phyloP scores from a whole-genome alignment of 1,140 invertebrate genomes.

The Magallana angulata region DNA sequence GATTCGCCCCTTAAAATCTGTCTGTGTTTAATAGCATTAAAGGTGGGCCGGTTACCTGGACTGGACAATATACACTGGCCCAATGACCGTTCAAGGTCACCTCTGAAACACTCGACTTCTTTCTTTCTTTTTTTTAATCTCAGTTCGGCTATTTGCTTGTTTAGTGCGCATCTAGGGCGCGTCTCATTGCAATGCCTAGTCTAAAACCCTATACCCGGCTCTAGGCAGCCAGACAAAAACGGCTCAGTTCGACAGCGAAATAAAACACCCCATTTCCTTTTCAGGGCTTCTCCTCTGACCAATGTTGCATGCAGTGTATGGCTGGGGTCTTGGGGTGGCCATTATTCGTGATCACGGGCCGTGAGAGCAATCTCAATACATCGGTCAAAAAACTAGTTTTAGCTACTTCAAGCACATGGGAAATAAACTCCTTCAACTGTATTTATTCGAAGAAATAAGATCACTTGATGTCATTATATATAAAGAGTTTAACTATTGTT shows the following conservation, averaged over 20 bases:
- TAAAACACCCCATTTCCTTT: slow-evolving; percentile 1
- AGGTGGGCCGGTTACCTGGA: not conserved
- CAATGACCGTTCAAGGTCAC: slow-evolving; percentile 26
- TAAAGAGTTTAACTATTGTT: too few species aligned
- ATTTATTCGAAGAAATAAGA: too few species aligned
- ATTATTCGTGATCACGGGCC: not conserved
- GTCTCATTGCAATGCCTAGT: not conserved
- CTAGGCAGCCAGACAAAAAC: not conserved
- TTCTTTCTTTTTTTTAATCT: not conserved
- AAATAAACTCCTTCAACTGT: too few species aligned
- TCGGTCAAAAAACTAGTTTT: not conserved
- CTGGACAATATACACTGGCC: slow-evolving; percentile 15
- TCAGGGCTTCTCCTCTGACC: not conserved
- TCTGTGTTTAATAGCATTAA: too few species aligned
- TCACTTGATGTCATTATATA: too few species aligned
- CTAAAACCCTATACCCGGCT: not conserved
- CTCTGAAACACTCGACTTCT: not conserved
- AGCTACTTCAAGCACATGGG: not conserved
- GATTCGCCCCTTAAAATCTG: not conserved
- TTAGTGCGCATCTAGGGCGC: slow-evolving; percentile 17
- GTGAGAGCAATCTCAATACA: slow-evolving; percentile 9
- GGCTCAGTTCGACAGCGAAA: not conserved
- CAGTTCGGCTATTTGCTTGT: not conserved
- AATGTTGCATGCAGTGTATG: not conserved
- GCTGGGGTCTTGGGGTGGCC: not conserved